Evolutionary conservation across 2,888 invertebrate genomes (phyloP), one percentile per base, ranked within the genome.

Genomic region (Gasteruption jaculator): DNA sequence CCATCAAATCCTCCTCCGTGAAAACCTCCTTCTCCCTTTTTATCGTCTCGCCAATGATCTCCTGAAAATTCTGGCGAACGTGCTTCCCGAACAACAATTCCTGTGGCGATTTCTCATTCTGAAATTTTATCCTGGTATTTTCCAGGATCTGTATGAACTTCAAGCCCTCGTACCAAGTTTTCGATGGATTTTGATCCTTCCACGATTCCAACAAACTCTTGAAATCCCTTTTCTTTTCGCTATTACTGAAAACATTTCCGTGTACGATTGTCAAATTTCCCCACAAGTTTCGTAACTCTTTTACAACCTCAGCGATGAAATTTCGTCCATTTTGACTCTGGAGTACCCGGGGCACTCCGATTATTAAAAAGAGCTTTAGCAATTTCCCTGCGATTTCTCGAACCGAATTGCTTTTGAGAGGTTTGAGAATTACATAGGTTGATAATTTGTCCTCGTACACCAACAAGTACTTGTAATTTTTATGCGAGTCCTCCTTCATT

Each of bases 371-470:
- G 18, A 59, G 46, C 4, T 63, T 56, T 19, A 60, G 45, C 2
- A 65, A 50, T 29, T 63, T 52, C 3, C 26, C 18, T 2, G 60
- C 61, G 2, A 63, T 53, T 32, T 57, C 57, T 7, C 46, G 42
- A 0, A 53, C 47, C 6, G 53, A 49, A 12, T 52, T 45, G 15
- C 34, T 51, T n/a, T 19, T 38, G 10, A 63, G 39, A 7, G 58
- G 53, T 46, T 54, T 54, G 3, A 64, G 38, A 15, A 65, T 43
- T 8, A 61, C 48, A 29, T 61, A 64, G 36, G 54, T 60, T 1
- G 64, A 59, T 7, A 46, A 29, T 16, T 56, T 54, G 46, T 64
- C 65, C 38, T 62, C 59, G 8, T 62, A 64, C 21, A 58, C 50
- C 15, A 65, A 46, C 4, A 65, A 50, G 35, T 54, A 55, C 25